phyloP scores from a whole-genome alignment of 2,888 invertebrate genomes.

The Phasia obesa region DNA sequence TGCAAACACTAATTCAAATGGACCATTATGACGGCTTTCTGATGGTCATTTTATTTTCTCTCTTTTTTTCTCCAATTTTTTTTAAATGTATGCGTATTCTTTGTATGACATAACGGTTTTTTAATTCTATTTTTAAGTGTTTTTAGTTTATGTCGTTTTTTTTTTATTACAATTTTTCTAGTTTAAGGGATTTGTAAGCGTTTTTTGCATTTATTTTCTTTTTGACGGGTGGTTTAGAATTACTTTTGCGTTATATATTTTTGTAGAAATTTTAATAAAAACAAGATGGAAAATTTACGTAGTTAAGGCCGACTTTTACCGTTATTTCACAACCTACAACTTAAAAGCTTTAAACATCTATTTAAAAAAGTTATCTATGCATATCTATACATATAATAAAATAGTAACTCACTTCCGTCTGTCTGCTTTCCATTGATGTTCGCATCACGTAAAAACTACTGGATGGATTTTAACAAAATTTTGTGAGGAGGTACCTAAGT shows the following conservation, averaged over 20 bases:
- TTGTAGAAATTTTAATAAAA: slow-evolving; percentile 22
- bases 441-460: no score
- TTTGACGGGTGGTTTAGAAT: slow-evolving; percentile 8
- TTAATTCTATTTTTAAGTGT: neutral
- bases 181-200: neutral
- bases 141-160: slow-evolving; percentile 1
- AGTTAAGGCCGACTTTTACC: no score
- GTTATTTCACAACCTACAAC: no score
- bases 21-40: slow-evolving; percentile 48
- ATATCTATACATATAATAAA: no score
- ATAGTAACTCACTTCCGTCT: no score
- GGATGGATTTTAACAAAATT: no score
- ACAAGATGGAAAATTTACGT: neutral
- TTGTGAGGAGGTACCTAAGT: no score
- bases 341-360: no score
- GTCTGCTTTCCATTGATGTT: no score
- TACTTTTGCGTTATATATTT: neutral
- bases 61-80: neutral
- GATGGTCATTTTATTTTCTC: slow-evolving; percentile 42
- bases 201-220: neutral
- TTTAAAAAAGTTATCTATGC: no score
- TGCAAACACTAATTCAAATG: slow-evolving; percentile 33
- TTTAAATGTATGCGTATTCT: slow-evolving; percentile 19
- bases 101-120: slow-evolving; percentile 39
- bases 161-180: slow-evolving; percentile 23